Conservation (phyloP, 2,113 vertebrate genomes). For the Toxostoma redivivum region DNA sequence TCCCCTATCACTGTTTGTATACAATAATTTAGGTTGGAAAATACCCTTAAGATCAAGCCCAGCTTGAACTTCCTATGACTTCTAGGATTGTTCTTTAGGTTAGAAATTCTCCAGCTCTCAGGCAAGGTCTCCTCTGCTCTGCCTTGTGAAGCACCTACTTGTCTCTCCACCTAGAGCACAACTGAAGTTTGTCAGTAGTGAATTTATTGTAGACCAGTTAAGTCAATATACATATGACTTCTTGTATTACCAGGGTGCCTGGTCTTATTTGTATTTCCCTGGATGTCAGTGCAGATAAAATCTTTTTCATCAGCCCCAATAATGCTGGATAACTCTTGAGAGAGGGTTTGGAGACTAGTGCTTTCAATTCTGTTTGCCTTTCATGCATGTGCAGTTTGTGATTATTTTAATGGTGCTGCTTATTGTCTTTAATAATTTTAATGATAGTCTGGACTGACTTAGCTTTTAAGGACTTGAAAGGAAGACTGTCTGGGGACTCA, state of each 20-base stretch:
- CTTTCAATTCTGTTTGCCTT: background rate
- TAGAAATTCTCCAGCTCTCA: background rate
- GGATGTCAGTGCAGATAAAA: background rate
- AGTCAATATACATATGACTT: background rate
- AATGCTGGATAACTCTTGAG: background rate
- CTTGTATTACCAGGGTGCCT: background rate
- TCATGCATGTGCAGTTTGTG: background rate
- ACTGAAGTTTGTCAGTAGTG: background rate
- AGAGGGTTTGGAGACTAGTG: background rate
- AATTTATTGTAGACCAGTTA: background rate
- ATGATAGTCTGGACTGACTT: background rate
- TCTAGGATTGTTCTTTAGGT: background rate
- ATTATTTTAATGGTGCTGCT: background rate
- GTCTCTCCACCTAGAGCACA: background rate
- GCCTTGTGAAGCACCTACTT: background rate
- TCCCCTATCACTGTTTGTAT: background rate
- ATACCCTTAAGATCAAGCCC: background rate
- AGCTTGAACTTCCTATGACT: background rate
- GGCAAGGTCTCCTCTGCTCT: background rate
- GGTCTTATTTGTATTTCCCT: background rate
- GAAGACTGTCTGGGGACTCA: fast-evolving
- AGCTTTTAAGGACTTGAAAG: background rate
- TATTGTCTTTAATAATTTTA: background rate
- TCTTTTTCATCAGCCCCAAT: background rate
- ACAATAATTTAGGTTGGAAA: background rate